Percentiles rank a stretch among this genome's conserved stretches.
Conservation (phyloP, 2,797 vertebrate species). For the Gallinago solitaria region DNA sequence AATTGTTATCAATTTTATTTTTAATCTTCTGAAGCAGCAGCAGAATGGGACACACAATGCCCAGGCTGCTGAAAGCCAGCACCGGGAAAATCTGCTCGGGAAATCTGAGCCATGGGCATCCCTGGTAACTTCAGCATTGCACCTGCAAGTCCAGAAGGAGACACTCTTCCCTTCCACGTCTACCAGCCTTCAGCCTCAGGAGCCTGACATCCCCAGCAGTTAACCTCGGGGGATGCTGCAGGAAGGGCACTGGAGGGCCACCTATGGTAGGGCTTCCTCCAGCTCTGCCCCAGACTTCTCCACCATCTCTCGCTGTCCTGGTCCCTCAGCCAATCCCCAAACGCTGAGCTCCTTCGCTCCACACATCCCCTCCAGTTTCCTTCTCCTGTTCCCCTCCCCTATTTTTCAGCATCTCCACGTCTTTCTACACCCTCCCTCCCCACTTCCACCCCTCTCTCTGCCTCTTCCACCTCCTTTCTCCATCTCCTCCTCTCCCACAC, state of each 20-base stretch:
- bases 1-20: neutral
- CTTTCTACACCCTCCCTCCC: neutral
- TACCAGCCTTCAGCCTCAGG: neutral
- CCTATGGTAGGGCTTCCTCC: neutral
- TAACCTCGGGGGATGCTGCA: neutral
- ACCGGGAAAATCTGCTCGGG: neutral
- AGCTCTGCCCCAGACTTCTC: neutral
- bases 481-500: neutral
- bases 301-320: neutral
- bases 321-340: neutral
- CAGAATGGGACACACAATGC: neutral
- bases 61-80: neutral
- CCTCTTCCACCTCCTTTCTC: neutral
- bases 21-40: neutral
- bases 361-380: accelerated
- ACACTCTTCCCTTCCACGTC: accelerated
- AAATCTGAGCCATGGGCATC: neutral
- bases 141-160: neutral
- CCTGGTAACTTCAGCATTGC: neutral
- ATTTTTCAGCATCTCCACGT: neutral
- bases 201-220: neutral
- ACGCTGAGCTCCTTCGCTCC: neutral
- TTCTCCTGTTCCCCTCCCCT: neutral
- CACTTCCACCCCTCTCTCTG: neutral
- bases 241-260: neutral